phyloP scores from a whole-genome alignment of 2,113 vertebrate genomes.

The Kryptolebias marmoratus region DNA sequence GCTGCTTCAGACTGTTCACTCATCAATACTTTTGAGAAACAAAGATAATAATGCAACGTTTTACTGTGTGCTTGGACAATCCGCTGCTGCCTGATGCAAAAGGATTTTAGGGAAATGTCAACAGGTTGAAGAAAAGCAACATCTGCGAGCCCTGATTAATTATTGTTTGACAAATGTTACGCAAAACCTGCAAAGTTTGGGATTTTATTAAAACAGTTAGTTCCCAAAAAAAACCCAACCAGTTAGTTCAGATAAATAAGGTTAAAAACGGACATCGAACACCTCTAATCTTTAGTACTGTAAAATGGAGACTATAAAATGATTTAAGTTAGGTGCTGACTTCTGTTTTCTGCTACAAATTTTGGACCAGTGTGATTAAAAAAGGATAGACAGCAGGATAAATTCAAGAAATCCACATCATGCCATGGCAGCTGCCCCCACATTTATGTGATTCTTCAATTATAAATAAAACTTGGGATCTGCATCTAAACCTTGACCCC shows the following conservation, averaged over 20 bases:
- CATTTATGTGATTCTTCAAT: too few relatives aligned
- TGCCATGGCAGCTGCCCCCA: too few relatives aligned
- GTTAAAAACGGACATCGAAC: neutral
- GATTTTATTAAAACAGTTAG: conserved; percentile 25
- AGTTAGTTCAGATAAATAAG: conserved; percentile 1
- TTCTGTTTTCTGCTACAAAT: too few relatives aligned
- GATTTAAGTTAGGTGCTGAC: too few relatives aligned
- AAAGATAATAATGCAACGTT: conserved; percentile 37
- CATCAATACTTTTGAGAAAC: conserved; percentile 28
- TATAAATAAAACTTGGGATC: too few relatives aligned
- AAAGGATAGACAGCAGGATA: too few relatives aligned
- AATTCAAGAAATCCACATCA: too few relatives aligned
- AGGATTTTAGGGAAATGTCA: conserved; percentile 52
- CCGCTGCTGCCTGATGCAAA: conserved; percentile 38
- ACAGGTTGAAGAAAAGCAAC: conserved; percentile 58
- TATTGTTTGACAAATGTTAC: conserved; percentile 67
- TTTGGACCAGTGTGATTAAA: too few relatives aligned
- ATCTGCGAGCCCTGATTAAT: conserved; percentile 68
- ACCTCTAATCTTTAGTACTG: neutral
- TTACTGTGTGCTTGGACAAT: conserved; percentile 35
- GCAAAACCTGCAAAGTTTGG: conserved; percentile 27
- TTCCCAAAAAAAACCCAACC: conserved; percentile 5
- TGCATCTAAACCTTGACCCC: too few relatives aligned
- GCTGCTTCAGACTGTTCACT: conserved; percentile 47
- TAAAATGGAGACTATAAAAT: too few relatives aligned